These are phyloP conservation scores for Mylabris phalerata DNA, from an alignment of 1,140 invertebrate species.

Conservation along the genomic window DNA sequence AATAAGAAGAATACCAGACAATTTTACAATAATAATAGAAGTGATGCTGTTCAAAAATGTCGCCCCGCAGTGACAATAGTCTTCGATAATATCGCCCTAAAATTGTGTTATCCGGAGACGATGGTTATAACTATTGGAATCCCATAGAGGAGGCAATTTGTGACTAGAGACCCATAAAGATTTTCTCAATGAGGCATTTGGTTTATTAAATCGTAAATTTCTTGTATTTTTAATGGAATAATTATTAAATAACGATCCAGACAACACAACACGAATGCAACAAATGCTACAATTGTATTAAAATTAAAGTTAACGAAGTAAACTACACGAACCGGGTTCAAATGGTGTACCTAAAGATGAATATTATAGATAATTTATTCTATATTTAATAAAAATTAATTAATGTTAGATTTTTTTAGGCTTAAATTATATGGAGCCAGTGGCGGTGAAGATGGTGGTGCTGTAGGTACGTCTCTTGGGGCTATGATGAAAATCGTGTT, in stretches of 20 bases:
- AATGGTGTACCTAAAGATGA: constrained; percentile 66
- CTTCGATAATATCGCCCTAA: constrained; percentile 69
- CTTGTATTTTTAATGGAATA: constrained; percentile 17
- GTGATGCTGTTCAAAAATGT: constrained; percentile 45
- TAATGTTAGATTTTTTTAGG: constrained; percentile 42
- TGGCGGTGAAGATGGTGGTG: constrained; percentile 68
- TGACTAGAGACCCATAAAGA: constrained; percentile 44
- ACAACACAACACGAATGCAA: constrained; percentile 64
- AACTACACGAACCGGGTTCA: constrained; percentile 46
- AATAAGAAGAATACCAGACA: constrained; percentile 57
- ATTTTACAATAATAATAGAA: constrained; percentile 60
- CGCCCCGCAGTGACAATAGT: constrained; percentile 57
- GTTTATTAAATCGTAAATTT: constrained; percentile 5
- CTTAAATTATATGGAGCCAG: constrained; percentile 74
- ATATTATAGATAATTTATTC: constrained; percentile 65
- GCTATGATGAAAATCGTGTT: constrained; percentile 64
- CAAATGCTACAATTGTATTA: constrained; percentile 55
- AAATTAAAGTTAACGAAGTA: constrained; percentile 54
- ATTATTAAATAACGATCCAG: constrained; percentile 56
- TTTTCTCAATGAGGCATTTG: constrained; percentile 51
- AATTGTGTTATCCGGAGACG: constrained; percentile 66
- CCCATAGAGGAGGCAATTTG: constrained; percentile 36
- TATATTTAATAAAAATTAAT: constrained; percentile 38
- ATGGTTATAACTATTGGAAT: constrained; percentile 63
- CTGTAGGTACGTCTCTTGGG: constrained; percentile 64